These are phyloP conservation scores for Clytia hemisphaerica DNA, from an alignment of 30 jellyfish, hydroid and myxozoan species.

Conservation along the genomic window DNA sequence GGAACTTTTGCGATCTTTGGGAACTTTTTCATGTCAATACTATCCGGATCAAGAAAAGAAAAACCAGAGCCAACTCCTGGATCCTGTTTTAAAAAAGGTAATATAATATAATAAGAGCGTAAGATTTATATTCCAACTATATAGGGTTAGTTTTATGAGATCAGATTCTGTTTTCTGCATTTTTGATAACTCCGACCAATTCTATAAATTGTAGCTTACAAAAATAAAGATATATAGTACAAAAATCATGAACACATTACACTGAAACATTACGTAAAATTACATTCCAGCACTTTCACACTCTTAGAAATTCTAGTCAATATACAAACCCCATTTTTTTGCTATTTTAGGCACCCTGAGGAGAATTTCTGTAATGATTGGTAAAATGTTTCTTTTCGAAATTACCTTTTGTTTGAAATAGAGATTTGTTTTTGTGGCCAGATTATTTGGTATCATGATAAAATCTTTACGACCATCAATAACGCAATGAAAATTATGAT, in stretches of 20 bases:
- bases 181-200: no score
- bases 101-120: neutral
- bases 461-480: constrained; percentile 86
- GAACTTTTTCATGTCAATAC: constrained; percentile 43
- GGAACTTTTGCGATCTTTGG: constrained; percentile 69
- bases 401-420: constrained; percentile 17
- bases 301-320: no score
- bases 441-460: constrained; percentile 64
- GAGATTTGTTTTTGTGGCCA: constrained; percentile 7
- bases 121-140: neutral
- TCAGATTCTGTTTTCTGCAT: neutral
- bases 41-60: constrained; percentile 70
- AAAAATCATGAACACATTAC: no score
- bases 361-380: no score
- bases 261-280: no score
- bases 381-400: no score
- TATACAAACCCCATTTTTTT: no score
- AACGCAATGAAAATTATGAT: constrained; percentile 81
- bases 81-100: neutral
- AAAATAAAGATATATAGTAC: no score
- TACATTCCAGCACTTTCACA: no score
- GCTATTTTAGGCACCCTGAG: no score
- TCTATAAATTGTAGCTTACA: no score
- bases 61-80: constrained; percentile 88
- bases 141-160: neutral